Evolutionary conservation across 1,140 invertebrate species (phyloP).

Genomic region (Mylabris phalerata): DNA sequence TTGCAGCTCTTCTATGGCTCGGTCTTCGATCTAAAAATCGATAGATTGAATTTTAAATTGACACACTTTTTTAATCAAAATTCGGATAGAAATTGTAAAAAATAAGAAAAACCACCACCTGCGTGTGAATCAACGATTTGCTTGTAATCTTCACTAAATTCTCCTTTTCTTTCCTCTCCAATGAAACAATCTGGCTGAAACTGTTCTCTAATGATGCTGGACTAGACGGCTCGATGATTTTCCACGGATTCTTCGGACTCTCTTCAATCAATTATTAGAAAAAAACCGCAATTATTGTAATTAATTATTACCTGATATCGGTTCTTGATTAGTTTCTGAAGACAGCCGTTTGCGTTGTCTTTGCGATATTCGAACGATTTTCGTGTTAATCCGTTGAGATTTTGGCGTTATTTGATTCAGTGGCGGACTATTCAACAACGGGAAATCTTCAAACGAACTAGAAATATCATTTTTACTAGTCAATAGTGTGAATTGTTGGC

Average conservation of each 20-base stretch:
- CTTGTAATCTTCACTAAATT: constrained; percentile 53
- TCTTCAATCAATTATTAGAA: constrained; percentile 21
- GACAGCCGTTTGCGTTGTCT: constrained; percentile 50
- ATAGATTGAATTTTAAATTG: too few species aligned
- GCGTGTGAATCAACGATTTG: constrained; percentile 57
- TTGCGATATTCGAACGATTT: constrained; percentile 49
- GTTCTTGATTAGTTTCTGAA: constrained; percentile 24
- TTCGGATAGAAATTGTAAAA: too few species aligned
- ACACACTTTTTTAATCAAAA: too few species aligned
- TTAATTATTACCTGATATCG: neutral
- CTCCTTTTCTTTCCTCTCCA: constrained; percentile 54
- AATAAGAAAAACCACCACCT: constrained; percentile 42
- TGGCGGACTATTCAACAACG: constrained; percentile 25
- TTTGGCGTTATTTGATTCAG: neutral
- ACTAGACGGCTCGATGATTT: constrained; percentile 24
- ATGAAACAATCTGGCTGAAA: constrained; percentile 52
- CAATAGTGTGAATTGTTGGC: constrained; percentile 25
- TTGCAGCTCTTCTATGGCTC: constrained; percentile 62
- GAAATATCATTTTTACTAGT: constrained; percentile 6
- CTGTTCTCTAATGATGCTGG: constrained; percentile 29
- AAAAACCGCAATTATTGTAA: neutral
- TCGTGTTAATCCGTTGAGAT: constrained; percentile 12
- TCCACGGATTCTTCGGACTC: constrained; percentile 41
- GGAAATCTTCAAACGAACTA: constrained; percentile 28
- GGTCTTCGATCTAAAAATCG: constrained; percentile 57